Evolutionary conservation across 53 echinoderm and acorn worm species (phyloP).

Genomic region (Echinarachnius parma): DNA sequence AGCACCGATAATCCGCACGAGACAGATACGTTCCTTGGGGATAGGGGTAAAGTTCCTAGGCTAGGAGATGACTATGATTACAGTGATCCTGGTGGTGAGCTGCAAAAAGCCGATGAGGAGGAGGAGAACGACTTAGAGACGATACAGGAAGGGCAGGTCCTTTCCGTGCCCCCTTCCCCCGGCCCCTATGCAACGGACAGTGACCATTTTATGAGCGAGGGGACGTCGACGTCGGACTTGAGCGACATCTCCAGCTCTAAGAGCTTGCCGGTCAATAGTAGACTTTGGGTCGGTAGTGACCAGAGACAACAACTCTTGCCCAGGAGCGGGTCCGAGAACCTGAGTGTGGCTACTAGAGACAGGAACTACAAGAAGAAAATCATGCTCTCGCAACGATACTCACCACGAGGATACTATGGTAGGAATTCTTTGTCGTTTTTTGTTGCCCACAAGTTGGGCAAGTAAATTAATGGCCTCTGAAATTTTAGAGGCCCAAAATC

Average conservation of each 20-base stretch:
- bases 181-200: constrained; percentile 28
- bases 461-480: too few relatives aligned
- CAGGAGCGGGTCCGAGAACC: constrained; percentile 39
- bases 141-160: constrained; percentile 32
- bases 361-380: constrained; percentile 23
- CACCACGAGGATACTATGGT: constrained; percentile 28
- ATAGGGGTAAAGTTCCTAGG: not conserved
- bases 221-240: constrained; percentile 30
- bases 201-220: constrained; percentile 24
- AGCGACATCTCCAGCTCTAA: constrained; percentile 38
- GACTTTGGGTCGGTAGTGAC: not conserved
- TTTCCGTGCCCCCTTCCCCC: constrained; percentile 7
- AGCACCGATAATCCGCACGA: not conserved
- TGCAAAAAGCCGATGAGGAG: constrained; percentile 22
- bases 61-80: not conserved
- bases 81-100: constrained; percentile 36
- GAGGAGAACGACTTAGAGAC: constrained; percentile 45
- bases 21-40: not conserved
- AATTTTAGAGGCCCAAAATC: too few relatives aligned
- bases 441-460: too few relatives aligned
- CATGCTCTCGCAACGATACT: constrained; percentile 16
- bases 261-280: constrained; percentile 18
- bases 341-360: constrained; percentile 15
- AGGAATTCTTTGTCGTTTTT: too few relatives aligned
- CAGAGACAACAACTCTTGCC: constrained; percentile 16